A percentile compares a stretch with the other conserved stretches of the same genome.
These are phyloP conservation scores for Osedax fenrisi DNA, from an alignment of 2,888 invertebrate species.

Conservation along the genomic window DNA sequence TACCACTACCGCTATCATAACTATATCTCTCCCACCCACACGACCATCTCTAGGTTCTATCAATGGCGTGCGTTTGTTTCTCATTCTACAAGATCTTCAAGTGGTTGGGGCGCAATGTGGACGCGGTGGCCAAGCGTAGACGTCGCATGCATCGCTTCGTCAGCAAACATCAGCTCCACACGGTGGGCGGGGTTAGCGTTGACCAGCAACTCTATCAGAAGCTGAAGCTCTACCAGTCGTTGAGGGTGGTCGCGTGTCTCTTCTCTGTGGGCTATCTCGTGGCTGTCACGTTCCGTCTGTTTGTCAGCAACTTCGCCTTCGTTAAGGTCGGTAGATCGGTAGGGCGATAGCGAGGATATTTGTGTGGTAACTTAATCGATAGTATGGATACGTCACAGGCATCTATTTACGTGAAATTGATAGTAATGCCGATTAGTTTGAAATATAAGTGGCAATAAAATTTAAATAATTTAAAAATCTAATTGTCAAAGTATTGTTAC, in stretches of 20 bases:
- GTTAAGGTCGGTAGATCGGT: not conserved
- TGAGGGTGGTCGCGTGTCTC: conserved; percentile 29
- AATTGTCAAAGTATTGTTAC: no score
- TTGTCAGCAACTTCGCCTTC: not conserved
- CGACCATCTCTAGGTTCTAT: no score
- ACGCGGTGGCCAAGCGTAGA: conserved; percentile 30
- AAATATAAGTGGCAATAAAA: no score
- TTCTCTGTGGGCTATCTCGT: conserved; percentile 32
- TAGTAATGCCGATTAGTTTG: no score
- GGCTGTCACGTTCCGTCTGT: conserved; percentile 25
- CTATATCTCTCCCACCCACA: no score
- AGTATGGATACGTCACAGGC: no score
- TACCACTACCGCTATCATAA: no score
- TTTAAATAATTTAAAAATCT: no score
- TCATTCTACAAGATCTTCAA: conserved; percentile 35
- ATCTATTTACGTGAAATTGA: no score
- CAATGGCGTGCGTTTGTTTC: no score
- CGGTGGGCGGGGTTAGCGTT: conserved; percentile 29
- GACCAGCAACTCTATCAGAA: conserved; percentile 33
- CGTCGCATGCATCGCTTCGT: conserved; percentile 34
- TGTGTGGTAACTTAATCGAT: no score
- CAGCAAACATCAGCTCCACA: conserved; percentile 31
- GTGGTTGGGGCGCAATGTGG: conserved; percentile 34
- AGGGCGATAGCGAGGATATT: no score
- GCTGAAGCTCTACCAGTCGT: conserved; percentile 29